Evolutionary conservation across 2,888 invertebrate genomes (phyloP).

Genomic region (Euplagia quadripunctaria): DNA sequence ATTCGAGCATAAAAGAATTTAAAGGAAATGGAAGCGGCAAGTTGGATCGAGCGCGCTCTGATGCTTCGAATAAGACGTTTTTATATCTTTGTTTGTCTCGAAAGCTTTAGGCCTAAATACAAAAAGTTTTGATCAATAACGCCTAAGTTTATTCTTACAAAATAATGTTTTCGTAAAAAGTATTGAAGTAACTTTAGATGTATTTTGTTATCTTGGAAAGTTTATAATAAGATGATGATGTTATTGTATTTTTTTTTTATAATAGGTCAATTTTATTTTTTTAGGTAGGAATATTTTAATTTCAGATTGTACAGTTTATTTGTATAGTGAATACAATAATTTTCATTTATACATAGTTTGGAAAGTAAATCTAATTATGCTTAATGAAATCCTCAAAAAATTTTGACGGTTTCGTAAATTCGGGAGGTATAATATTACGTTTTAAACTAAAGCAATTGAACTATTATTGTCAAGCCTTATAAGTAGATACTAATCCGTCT

Average conservation of each 20-base stretch:
- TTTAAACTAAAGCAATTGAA: neutral
- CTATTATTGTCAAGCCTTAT: conserved; percentile 3
- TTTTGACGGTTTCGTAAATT: no score
- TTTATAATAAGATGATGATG: conserved; percentile 29
- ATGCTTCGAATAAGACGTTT: conserved; percentile 35
- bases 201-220: conserved; percentile 35
- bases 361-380: no score
- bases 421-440: no score
- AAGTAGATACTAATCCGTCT: conserved; percentile 2
- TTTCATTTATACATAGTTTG: no score
- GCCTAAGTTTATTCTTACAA: conserved; percentile 34
- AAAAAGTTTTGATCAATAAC: conserved; percentile 45
- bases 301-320: no score
- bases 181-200: conserved; percentile 27
- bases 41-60: conserved; percentile 41
- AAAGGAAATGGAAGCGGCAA: conserved; percentile 52
- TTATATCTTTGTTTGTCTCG: conserved; percentile 49
- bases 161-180: conserved; percentile 37
- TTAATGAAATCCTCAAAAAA: no score
- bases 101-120: conserved; percentile 29
- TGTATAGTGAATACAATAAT: no score
- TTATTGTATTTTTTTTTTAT: neutral
- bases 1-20: conserved; percentile 58
- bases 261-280: neutral
- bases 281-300: no score